Conservation (phyloP, 2,113 vertebrate genomes). For the Symphodus melops region DNA sequence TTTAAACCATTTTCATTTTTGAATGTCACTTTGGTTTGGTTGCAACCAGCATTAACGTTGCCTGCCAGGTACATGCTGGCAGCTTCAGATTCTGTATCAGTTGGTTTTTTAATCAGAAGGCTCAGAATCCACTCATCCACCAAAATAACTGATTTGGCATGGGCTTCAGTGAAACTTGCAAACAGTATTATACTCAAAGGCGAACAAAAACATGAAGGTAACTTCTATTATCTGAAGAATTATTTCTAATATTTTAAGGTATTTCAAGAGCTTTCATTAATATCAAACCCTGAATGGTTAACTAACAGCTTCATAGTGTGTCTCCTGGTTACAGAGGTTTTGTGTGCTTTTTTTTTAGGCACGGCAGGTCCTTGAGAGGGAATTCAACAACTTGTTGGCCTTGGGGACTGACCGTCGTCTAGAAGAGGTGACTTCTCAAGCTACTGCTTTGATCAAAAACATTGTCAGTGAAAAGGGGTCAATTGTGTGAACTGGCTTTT, state of each 20-base stretch:
- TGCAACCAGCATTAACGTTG: constrained; percentile 12
- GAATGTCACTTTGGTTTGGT: constrained; percentile 1
- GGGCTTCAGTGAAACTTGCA: constrained; percentile 10
- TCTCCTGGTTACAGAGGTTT: constrained; percentile 7
- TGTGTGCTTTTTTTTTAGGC: constrained; percentile 81
- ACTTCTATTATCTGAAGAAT: constrained; percentile 5
- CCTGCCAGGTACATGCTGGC: constrained; percentile 1
- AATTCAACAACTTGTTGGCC: constrained; percentile 96
- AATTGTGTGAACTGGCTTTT: constrained; percentile 13
- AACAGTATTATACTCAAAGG: constrained; percentile 2
- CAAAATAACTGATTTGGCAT: constrained; percentile 17
- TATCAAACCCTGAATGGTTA: not conserved
- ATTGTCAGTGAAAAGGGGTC: constrained; percentile 2
- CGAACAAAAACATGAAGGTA: not conserved
- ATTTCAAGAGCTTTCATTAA: constrained; percentile 1
- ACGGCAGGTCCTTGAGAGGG: constrained; percentile 95
- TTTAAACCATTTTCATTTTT: not conserved
- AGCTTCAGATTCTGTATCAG: constrained; percentile 28
- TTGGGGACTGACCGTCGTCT: constrained; percentile 93
- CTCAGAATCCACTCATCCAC: constrained; percentile 14
- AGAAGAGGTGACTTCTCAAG: constrained; percentile 87
- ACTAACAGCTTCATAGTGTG: not conserved
- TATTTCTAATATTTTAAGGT: not conserved
- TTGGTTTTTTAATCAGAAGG: constrained; percentile 26
- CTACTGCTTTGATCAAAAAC: constrained; percentile 31